Evolutionary conservation across 2,888 invertebrate species (phyloP).

Genomic region (Drosophila recens): DNA sequence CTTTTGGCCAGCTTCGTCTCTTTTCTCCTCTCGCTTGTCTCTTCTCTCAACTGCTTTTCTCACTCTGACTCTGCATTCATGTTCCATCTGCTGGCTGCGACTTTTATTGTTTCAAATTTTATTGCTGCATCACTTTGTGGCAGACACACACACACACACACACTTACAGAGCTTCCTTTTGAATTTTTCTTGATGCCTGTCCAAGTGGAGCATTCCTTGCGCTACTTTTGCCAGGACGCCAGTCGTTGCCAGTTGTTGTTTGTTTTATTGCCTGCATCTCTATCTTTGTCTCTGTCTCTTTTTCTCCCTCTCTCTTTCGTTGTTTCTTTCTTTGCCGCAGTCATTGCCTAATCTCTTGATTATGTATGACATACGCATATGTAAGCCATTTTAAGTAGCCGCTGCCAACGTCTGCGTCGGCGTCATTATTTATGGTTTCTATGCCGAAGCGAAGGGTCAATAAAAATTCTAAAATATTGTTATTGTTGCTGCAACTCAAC

Average conservation of each 20-base stretch:
- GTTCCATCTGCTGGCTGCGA: slow-evolving; percentile 47
- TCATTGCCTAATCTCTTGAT: slow-evolving; percentile 76
- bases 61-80: slow-evolving; percentile 11
- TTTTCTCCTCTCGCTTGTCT: neutral
- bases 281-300: neutral
- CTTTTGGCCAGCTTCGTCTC: slow-evolving; percentile 5
- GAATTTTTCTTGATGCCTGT: slow-evolving; percentile 75
- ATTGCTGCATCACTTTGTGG: slow-evolving; percentile 80
- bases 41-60: neutral
- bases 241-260: slow-evolving; percentile 31
- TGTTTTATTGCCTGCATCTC: slow-evolving; percentile 59
- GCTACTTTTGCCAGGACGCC: slow-evolving; percentile 43
- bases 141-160: slow-evolving; percentile 40
- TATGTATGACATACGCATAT: slow-evolving; percentile 77
- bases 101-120: slow-evolving; percentile 81
- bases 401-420: slow-evolving; percentile 15
- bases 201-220: slow-evolving; percentile 73
- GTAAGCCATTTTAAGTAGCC: slow-evolving; percentile 62
- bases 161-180: slow-evolving; percentile 45
- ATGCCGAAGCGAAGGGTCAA: slow-evolving; percentile 57
- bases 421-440: slow-evolving; percentile 65
- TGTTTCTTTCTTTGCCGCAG: neutral
- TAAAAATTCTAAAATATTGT: slow-evolving; percentile 76
- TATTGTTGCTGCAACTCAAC: slow-evolving; percentile 57
- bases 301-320: neutral